Base-by-base conservation (phyloP, 2,797 vertebrate genomes). In the Epinephelus malabaricus region DNA sequence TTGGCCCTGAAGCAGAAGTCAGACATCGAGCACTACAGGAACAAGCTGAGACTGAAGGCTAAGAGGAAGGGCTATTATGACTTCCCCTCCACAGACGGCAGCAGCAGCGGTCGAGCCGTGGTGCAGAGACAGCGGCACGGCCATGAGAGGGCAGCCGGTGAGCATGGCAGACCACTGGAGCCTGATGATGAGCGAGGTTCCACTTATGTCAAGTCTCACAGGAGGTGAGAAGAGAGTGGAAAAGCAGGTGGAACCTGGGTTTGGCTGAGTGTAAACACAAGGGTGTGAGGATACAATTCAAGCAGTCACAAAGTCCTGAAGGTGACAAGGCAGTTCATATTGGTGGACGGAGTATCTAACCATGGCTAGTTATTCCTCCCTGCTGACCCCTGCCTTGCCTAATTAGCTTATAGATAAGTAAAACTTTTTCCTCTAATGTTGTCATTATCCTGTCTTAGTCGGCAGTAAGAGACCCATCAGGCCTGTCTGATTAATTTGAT, bases 1-100 rank as follows among this genome's bases (percentile, higher is more conserved):
- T 94, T 99, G 93, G 98, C 98, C 72, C 94, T 99, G 88, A 99
- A 99, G 88, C 98, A 99, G 95, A 99, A 98, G 90, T 99, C 98
- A 0, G 98, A 99, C 91, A 99, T 99, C 6, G 98, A 99, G 79
- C 98, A 99, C 90, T 99, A 99, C 92, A 97, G 98, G 91, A 99
- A 99, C 94, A 99, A 99, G 87, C 95, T 99, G 79, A 96, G 98
- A 63, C 96, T 99, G 83, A 99, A 99, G 92, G 98, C 98, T 60
- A 99, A 98, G 93, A 95, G 96, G 89, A 99, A 99, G 81, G 98
- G 98, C 0, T 99, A 99, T 92, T 99, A 98, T 68, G 98, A 99
- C 88, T 97, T 99, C 86, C 97, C 97, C 0, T 95, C 96, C 1
- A 71, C 87, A 3, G 93, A 94, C 1, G 88, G 87, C 75, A 94